Percentiles rank a stretch among this genome's conserved stretches.
Conservation (phyloP, 2,113 vertebrate genomes). For the Psittacula cyanocephala region DNA sequence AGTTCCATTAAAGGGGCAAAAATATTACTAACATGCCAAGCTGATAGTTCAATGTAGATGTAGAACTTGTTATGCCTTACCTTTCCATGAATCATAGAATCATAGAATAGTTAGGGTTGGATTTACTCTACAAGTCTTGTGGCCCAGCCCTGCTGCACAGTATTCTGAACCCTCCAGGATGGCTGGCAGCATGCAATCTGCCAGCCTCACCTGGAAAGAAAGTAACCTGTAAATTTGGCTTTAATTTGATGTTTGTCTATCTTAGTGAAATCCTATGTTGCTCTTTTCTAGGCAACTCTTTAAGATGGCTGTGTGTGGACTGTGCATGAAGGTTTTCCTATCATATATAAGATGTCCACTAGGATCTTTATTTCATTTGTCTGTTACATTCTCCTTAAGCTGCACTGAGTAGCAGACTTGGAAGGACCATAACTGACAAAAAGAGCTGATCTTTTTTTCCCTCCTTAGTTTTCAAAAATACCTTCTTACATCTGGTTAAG, state of each 20-base stretch:
- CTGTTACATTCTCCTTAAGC: background rate
- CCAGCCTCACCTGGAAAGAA: background rate
- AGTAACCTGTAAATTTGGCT: background rate
- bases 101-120: background rate
- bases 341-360: background rate
- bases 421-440: background rate
- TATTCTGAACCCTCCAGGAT: background rate
- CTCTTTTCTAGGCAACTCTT: background rate
- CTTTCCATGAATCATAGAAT: background rate
- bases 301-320: fast-evolving
- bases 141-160: background rate
- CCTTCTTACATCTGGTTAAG: background rate
- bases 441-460: background rate
- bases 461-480: background rate
- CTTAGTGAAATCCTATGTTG: background rate
- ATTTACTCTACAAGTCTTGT: background rate
- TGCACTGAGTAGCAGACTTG: background rate
- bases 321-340: background rate
- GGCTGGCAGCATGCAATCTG: background rate
- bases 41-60: background rate
- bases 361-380: background rate
- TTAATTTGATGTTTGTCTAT: background rate
- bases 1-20: background rate
- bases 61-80: background rate
- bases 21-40: background rate